Conservation (phyloP, 2,888 invertebrate genomes). For the Megalurothrips usitatus region DNA sequence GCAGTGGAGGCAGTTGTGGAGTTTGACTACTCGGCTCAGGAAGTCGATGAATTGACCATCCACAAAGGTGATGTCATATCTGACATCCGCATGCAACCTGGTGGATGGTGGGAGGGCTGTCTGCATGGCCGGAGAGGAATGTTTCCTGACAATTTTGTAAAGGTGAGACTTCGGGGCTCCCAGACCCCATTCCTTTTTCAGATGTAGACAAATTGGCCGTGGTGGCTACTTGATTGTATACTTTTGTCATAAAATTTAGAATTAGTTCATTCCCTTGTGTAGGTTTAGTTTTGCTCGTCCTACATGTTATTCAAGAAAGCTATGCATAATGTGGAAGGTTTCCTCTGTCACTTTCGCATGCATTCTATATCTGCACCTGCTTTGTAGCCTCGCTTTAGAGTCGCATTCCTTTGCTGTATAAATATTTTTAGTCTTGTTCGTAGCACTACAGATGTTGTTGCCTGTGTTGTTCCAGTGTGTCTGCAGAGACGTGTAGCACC, state of each 20-base stretch:
- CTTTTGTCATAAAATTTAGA: slow-evolving; percentile 13
- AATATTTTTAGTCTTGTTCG: no score
- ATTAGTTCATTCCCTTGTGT: not conserved
- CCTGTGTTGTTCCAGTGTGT: slow-evolving; percentile 5
- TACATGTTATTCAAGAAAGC: no score
- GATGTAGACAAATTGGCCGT: no score
- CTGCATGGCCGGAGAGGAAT: slow-evolving; percentile 81
- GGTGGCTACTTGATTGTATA: no score
- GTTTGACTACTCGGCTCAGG: slow-evolving; percentile 79
- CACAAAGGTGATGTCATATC: slow-evolving; percentile 82
- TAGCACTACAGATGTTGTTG: no score
- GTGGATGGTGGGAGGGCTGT: slow-evolving; percentile 98
- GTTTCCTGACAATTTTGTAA: slow-evolving; percentile 96
- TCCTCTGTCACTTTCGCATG: no score
- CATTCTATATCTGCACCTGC: no score
- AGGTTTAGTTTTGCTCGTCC: no score
- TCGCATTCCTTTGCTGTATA: no score
- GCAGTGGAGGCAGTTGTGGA: slow-evolving; percentile 78
- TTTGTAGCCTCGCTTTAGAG: no score
- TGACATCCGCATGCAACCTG: slow-evolving; percentile 79
- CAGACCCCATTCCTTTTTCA: not conserved
- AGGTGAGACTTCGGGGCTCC: slow-evolving; percentile 46
- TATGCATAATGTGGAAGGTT: no score
- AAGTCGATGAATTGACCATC: slow-evolving; percentile 86
- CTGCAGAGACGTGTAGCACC: not conserved